phyloP scores from a whole-genome alignment of 2,888 invertebrate genomes.

The Lycaena phlaeas region DNA sequence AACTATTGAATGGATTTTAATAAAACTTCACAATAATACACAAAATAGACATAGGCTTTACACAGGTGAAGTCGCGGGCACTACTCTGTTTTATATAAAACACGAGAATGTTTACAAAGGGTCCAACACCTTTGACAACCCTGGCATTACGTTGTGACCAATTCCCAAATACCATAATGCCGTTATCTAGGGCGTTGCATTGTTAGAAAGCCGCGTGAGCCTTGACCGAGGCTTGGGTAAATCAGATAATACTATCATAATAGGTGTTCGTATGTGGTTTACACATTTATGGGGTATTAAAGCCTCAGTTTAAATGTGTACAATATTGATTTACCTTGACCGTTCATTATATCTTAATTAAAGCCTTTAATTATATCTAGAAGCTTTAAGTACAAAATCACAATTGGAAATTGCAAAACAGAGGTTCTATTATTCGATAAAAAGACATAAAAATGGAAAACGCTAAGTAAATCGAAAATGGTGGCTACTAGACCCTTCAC shows the following conservation, averaged over 20 bases:
- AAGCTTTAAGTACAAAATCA: background rate
- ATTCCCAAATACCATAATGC: slow-evolving; percentile 42
- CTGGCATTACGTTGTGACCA: slow-evolving; percentile 35
- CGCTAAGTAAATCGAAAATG: no score
- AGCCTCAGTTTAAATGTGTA: slow-evolving; percentile 1
- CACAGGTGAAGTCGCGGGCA: no score
- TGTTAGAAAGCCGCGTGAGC: slow-evolving; percentile 16
- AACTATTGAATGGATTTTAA: no score
- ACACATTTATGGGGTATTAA: background rate
- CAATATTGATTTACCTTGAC: slow-evolving; percentile 1
- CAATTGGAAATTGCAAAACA: no score
- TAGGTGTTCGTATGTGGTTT: slow-evolving; percentile 3
- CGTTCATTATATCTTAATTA: background rate
- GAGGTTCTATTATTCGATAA: no score
- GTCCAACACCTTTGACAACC: slow-evolving; percentile 24
- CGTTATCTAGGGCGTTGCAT: slow-evolving; percentile 22
- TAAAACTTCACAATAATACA: no score
- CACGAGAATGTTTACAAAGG: background rate
- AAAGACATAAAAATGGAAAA: no score
- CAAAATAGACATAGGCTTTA: no score
- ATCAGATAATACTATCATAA: slow-evolving; percentile 10
- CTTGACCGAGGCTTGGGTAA: slow-evolving; percentile 21
- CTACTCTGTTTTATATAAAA: no score
- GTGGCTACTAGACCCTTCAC: no score
- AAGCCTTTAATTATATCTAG: background rate